Evolutionary conservation across 2,113 vertebrate genomes (phyloP).

Genomic region (Rhipidura dahli): DNA sequence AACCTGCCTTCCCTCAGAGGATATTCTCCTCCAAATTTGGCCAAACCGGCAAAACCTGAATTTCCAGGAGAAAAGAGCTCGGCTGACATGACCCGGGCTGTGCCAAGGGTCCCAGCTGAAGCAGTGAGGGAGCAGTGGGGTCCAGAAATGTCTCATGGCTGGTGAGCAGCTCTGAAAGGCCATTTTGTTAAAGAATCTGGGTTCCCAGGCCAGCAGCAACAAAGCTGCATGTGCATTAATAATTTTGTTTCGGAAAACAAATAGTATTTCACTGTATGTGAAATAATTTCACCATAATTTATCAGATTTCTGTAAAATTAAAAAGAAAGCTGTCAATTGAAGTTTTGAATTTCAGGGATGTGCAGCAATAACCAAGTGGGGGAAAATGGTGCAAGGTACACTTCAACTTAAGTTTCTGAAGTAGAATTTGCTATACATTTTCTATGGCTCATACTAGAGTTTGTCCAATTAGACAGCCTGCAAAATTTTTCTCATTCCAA

Average conservation of each 20-base stretch:
- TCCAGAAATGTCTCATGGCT: neutral
- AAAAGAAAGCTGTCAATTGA: neutral
- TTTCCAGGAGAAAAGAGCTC: neutral
- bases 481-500: neutral
- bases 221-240: neutral
- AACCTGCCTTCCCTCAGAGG: no score
- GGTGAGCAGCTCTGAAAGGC: neutral
- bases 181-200: neutral
- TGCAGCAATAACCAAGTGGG: neutral
- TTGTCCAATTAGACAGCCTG: neutral
- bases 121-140: neutral
- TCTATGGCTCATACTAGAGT: neutral
- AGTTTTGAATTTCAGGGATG: neutral
- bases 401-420: neutral
- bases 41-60: no score
- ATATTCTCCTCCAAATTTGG: no score
- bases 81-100: neutral
- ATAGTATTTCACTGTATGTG: neutral
- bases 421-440: neutral
- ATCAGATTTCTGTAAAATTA: neutral
- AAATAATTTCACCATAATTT: neutral
- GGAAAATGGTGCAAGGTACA: neutral
- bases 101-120: neutral
- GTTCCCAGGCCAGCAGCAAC: neutral
- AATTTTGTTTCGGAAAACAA: neutral